Conservation (phyloP, 2,113 vertebrate genomes). For the Scolopax mira region DNA sequence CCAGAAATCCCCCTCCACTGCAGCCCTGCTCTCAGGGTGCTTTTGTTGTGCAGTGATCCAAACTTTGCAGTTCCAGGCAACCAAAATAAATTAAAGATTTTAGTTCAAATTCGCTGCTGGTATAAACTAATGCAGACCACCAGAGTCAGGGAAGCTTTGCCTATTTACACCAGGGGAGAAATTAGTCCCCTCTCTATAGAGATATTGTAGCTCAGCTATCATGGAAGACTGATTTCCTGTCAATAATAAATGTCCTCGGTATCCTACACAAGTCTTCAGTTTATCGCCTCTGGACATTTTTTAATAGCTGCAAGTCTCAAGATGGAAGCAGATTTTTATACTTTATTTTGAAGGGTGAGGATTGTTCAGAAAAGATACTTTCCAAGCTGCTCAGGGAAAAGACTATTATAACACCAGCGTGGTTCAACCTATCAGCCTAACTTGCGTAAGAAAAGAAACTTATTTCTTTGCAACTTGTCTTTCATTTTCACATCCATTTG, state of each 20-base stretch:
- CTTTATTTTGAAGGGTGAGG: constrained; percentile 62
- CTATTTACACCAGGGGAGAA: background rate
- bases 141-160: background rate
- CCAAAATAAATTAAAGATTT: background rate
- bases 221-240: constrained; percentile 57
- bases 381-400: constrained; percentile 37
- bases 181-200: constrained; percentile 14
- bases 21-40: background rate
- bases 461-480: constrained; percentile 63
- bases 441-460: constrained; percentile 60
- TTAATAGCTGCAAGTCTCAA: constrained; percentile 57
- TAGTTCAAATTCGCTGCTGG: background rate
- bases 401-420: constrained; percentile 29
- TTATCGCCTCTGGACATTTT: constrained; percentile 59
- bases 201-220: constrained; percentile 10
- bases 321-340: constrained; percentile 46
- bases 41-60: background rate
- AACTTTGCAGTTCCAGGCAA: background rate
- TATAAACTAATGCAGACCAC: background rate
- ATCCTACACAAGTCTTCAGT: constrained; percentile 51
- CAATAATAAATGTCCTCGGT: constrained; percentile 57
- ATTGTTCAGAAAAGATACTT: constrained; percentile 43
- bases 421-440: constrained; percentile 45
- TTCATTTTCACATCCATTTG: constrained; percentile 68
- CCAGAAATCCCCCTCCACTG: background rate